Base-by-base conservation (phyloP, 1,140 invertebrate genomes). In the Diorhabda elongata region DNA sequence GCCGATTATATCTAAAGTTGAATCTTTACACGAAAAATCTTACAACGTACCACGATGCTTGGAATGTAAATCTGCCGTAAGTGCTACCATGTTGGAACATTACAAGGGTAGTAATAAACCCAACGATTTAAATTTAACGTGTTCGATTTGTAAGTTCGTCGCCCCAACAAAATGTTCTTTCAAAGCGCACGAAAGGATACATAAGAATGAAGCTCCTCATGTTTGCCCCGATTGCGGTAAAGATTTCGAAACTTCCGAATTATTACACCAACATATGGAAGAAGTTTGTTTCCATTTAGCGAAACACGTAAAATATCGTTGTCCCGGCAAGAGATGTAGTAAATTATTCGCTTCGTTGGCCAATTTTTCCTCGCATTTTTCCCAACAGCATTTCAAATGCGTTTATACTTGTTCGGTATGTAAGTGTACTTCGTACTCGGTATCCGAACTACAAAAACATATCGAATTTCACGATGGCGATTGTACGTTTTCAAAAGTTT, bases 201-300 rank as follows among this genome's bases (percentile, higher is more conserved):
- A 85, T 76, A 74, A 80, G 9, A 81, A 77, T 68, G 66, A 63
- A 43, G 72, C 81, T n/a, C 84, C 84, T 42, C 83, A 73, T 75
- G 80, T 80, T 62, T 86, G 84, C 69, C 84, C 84, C 3, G 84
- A 85, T 76, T 86, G 85, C 79, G 85, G 84, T 0, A 73, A 77
- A 42, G 58, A 77, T 47, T 81, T 85, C 67, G 45, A 74, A 44
- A 74, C 72, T 41, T 80, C 77, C 58, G 68, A 69, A 11, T 79
- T 80, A 66, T 80, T 84, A 44, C 79, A 78, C 67, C 76, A 74
- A 45, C 85, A 86, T 74, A 76, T 83, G 69, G 83, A 84, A 72
- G 80, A 83, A 67, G 80, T 82, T 42, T 81, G 79, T 82, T 86
- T 77, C 80, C 82, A 78, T 82, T 80, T 81, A 82, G 81, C 78